phyloP scores from a whole-genome alignment of 2,888 invertebrate species.

The Sesia apiformis region DNA sequence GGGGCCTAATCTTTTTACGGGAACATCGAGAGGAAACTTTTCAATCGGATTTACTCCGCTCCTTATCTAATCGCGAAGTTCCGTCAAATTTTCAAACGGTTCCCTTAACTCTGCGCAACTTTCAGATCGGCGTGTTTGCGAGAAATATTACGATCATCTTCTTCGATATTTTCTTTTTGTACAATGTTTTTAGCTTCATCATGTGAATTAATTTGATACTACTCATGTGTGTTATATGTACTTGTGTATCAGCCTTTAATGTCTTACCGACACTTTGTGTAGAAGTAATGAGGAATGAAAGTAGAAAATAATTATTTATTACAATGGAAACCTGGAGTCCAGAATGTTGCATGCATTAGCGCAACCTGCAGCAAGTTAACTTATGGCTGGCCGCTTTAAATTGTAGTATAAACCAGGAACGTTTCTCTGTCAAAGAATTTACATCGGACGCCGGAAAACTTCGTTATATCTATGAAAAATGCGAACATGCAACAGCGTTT shows the following conservation, averaged over 20 bases:
- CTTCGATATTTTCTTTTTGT: neutral
- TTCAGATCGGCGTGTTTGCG: constrained; percentile 16
- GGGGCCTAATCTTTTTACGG: constrained; percentile 41
- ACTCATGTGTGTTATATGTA: no score
- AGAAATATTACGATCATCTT: constrained; percentile 7
- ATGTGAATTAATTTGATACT: no score
- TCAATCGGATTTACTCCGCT: constrained; percentile 55
- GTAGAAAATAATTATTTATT: no score
- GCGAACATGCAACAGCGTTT: neutral
- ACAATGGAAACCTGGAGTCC: no score
- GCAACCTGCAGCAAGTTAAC: no score
- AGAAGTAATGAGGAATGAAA: no score
- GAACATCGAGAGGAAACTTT: constrained; percentile 51
- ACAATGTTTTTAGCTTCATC: no score
- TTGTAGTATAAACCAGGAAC: neutral
- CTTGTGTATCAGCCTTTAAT: no score
- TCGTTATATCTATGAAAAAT: constrained; percentile 2
- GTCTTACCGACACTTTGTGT: no score
- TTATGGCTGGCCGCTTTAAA: neutral
- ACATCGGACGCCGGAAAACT: constrained; percentile 3
- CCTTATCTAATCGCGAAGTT: constrained; percentile 58
- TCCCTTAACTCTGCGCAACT: constrained; percentile 23
- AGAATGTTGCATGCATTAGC: no score
- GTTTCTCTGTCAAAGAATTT: neutral
- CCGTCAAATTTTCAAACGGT: constrained; percentile 48